These are phyloP conservation scores for Xylota segnis DNA, from an alignment of 2,888 invertebrate species.

Conservation along the genomic window DNA sequence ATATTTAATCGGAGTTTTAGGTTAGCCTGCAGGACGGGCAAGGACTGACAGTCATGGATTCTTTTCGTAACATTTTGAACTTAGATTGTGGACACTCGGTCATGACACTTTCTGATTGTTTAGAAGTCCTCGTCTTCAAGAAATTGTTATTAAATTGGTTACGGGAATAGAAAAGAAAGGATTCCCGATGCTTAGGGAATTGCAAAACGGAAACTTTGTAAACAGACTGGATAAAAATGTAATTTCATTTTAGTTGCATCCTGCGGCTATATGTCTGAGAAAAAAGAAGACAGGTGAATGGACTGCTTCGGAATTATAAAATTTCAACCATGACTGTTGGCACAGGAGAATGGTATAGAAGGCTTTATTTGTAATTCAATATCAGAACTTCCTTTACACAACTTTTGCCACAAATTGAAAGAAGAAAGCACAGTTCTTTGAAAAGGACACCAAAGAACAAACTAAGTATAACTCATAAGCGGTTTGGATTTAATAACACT, in stretches of 20 bases:
- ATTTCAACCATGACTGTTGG: neutral
- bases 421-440: no score
- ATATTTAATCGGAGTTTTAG: constrained; percentile 63
- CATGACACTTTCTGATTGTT: constrained; percentile 70
- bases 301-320: neutral
- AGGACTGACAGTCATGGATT: constrained; percentile 25
- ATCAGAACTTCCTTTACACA: no score
- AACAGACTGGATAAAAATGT: neutral
- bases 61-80: constrained; percentile 32
- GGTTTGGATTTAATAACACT: no score
- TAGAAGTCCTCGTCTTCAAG: constrained; percentile 22
- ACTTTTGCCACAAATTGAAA: no score
- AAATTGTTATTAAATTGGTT: constrained; percentile 59
- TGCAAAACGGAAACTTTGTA: neutral
- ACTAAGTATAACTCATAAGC: no score
- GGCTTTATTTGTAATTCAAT: no score
- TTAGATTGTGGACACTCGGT: constrained; percentile 48
- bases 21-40: neutral
- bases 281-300: neutral
- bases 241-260: constrained; percentile 6
- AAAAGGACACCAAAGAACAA: no score
- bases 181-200: neutral
- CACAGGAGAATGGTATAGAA: no score
- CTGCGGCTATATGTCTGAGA: constrained; percentile 1
- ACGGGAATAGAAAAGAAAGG: neutral